Evolutionary conservation across 2,113 vertebrate genomes (phyloP), one percentile per base, ranked within the genome.

Genomic region (Planiliza haematocheilus): DNA sequence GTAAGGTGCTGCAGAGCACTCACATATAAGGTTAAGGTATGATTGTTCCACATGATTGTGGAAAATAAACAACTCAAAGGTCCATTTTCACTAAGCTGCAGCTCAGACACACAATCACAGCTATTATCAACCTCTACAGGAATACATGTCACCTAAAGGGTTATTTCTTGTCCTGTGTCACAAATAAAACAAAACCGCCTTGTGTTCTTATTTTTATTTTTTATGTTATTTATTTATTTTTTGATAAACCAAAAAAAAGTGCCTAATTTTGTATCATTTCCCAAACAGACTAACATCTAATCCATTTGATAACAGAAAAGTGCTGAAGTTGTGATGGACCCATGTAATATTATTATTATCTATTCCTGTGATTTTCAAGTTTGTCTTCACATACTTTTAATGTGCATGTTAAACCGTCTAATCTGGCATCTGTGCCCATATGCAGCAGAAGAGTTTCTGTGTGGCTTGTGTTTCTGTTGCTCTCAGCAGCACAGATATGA

Each of bases 31-130:
- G 82, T 87, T 84, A 86, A 85, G 82, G 86, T 87, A 85, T 89
- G 84, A 90, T 86, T 90, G 87, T 82, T 74, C 67, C 85, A 79
- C 59, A 53, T 85, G 81, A 89, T 89, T 85, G 82, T 63, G 5
- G 73, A 77, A 90, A 85, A 89, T 89, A 89, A 91, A 88, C 89
- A 90, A 88, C 74, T 81, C 71, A 88, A 87, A 87, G 83, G 82
- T 87, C 64, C 65, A 20, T 82, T 85, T 88, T 86, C 84, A 74
- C 63, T 84, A 84, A 86, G 87, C 85, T 84, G 64, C 74, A 66
- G 85, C 71, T 88, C 83, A 86, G 67, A 76, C 72, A 64, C 77
- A 77, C 72, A 87, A 89, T 80, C 82, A 79, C 73, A 73, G 81
- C 58, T 70, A 85, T 77, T 82, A 87, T 84, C 75, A 53, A 66